Conservation (phyloP, 2,888 invertebrate genomes). For the Drosophila tripunctata region DNA sequence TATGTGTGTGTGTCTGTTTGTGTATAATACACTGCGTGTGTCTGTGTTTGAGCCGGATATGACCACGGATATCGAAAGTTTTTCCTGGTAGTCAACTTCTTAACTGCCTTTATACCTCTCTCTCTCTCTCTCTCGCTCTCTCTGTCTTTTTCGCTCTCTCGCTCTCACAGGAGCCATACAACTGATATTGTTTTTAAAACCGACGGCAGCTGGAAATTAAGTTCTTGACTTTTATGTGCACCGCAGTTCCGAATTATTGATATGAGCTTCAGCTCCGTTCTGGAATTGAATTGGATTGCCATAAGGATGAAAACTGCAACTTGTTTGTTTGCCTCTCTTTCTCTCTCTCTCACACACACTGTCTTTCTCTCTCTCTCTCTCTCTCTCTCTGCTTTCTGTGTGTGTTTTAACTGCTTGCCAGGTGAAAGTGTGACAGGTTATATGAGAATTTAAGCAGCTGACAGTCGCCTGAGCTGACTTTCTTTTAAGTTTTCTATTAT, state of each 20-base stretch:
- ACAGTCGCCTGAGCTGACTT: conserved; percentile 22
- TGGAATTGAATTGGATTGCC: conserved; percentile 54
- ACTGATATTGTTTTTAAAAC: conserved; percentile 72
- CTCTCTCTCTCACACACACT: not conserved
- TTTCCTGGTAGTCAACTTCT: conserved; percentile 47
- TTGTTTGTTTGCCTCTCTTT: conserved; percentile 2
- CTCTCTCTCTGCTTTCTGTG: not conserved
- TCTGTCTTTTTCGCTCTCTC: not conserved
- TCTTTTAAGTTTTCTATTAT: conserved; percentile 2
- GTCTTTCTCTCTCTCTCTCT: not conserved
- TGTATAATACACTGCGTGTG: conserved; percentile 1
- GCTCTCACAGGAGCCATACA: conserved; percentile 59
- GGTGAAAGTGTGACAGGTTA: conserved; percentile 43
- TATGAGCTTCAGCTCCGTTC: conserved; percentile 48
- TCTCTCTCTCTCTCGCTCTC: not conserved
- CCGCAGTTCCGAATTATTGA: conserved; percentile 76
- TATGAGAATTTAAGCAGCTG: conserved; percentile 35
- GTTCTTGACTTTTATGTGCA: conserved; percentile 77
- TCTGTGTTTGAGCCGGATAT: conserved; percentile 61
- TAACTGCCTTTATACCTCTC: not conserved
- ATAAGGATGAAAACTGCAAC: conserved; percentile 22
- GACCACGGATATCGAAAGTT: conserved; percentile 76
- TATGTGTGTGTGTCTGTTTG: conserved; percentile 10
- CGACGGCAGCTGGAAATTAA: conserved; percentile 77
- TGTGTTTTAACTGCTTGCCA: conserved; percentile 10